These are phyloP conservation scores for Drosophila truncata DNA, from an alignment of 1,140 invertebrate species.

Conservation along the genomic window DNA sequence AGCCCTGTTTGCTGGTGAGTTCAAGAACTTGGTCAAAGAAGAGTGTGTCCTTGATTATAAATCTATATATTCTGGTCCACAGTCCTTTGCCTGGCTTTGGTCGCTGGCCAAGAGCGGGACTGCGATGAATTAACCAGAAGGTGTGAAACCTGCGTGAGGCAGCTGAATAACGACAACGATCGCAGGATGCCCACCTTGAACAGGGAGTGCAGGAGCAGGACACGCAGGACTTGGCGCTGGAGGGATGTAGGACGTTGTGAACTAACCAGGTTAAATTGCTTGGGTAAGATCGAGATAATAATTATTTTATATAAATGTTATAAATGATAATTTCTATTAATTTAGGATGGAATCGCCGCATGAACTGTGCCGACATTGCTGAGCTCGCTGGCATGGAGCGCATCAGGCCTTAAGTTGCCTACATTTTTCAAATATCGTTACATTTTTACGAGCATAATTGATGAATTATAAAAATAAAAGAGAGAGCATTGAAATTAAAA, in stretches of 20 bases:
- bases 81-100: conserved; percentile 38
- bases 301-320: neutral
- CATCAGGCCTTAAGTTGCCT: neutral
- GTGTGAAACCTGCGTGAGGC: conserved; percentile 14
- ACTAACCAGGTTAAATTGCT: conserved; percentile 23
- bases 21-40: neutral
- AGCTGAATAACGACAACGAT: neutral
- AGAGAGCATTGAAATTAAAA: conserved; percentile 45
- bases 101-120: conserved; percentile 30
- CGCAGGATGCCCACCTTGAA: conserved; percentile 18
- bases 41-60: no score
- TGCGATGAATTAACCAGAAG: conserved; percentile 15
- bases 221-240: conserved; percentile 32
- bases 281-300: conserved; percentile 17
- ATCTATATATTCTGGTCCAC: no score
- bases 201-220: conserved; percentile 18
- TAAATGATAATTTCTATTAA: neutral
- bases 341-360: conserved; percentile 17
- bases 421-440: neutral
- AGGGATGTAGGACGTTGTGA: conserved; percentile 46
- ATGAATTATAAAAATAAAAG: conserved; percentile 19
- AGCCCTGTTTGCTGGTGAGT: conserved; percentile 22
- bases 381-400: conserved; percentile 20
- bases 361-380: conserved; percentile 39
- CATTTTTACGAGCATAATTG: neutral